Base-by-base conservation (phyloP, 37 sponge, comb jelly and placozoan species). In the Cladorhizidae sp. region DNA sequence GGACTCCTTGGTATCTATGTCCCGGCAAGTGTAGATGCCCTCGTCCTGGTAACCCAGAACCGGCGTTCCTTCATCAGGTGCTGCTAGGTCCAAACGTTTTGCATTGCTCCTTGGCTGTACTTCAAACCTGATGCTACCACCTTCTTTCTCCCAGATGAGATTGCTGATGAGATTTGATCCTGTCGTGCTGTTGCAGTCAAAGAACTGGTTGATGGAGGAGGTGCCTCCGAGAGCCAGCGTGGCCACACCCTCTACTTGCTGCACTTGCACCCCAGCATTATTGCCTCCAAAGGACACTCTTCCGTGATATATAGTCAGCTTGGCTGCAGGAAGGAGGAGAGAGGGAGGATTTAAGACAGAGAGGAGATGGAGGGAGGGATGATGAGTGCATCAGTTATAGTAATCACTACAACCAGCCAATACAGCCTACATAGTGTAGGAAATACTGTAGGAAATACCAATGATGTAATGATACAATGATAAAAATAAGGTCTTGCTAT, bases 221-320 rank as follows among this genome's bases (percentile, higher is more conserved):
- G 15, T 70, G 20, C 83, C 75, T 8, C 77, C 85, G 1, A 76
- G 59, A 2, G 67, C 77, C 8, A 69, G 31, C 5, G 78, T 52
- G 28, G 83, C 83, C 41, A 88, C 64, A 14, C 78, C 78, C 36
- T 73, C 88, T 0, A 86, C 81, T 1, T 42, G 67, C 56, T 36
- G 72, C 21, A 32, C 22, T 49, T 68, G 38, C 12, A 40, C 26
- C 5, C 62, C n/a, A 18, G 12, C 6, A 59, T 59, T 12, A 59
- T 59, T 12, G 3, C 28, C 28, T 59, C 6, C 18, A 31, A 67
- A 32, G 3, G 7, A 7, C 5, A 67, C 38, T 67, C 35, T 38
- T 31, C 17, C 67, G 5, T 38, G 20, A 6, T 37, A 29, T 7
- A 67, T 6, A 67, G 3, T 26, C 35, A 67, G 35, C 7, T 21